Evolutionary conservation across 2,113 vertebrate species (phyloP).

Genomic region (Nestor notabilis): DNA sequence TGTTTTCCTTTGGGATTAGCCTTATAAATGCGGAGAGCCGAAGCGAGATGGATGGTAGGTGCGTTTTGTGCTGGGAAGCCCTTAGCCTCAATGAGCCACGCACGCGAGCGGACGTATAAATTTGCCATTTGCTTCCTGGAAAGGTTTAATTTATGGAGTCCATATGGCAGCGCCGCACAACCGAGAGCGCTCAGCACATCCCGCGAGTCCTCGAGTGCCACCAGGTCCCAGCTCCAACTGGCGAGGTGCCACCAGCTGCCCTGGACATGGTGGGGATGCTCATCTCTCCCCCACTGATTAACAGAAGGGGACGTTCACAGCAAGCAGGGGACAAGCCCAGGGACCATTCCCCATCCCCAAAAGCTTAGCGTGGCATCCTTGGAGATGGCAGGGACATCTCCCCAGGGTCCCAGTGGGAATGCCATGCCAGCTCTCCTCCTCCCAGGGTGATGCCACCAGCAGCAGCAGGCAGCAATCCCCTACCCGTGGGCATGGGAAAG

Average conservation of each 20-base stretch:
- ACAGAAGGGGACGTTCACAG: neutral
- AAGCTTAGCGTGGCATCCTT: neutral
- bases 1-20: neutral
- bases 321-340: neutral
- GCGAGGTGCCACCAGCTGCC: neutral
- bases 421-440: accelerated
- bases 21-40: neutral
- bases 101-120: neutral
- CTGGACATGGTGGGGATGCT: neutral
- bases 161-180: constrained; percentile 60
- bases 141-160: constrained; percentile 75
- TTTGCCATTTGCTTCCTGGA: constrained; percentile 55
- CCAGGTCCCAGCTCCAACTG: constrained; percentile 4
- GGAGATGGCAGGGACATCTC: neutral
- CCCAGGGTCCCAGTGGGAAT: accelerated
- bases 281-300: neutral
- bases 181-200: neutral
- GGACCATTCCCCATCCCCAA: neutral
- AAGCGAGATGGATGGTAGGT: neutral
- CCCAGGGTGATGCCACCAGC: accelerated
- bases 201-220: constrained; percentile 24
- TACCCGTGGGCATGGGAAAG: constrained; percentile 14
- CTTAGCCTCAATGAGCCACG: constrained; percentile 12
- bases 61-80: constrained; percentile 17
- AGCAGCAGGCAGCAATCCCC: neutral